Base-by-base conservation (phyloP, 1,140 invertebrate species). In the Cyphomyrmex costatus region DNA sequence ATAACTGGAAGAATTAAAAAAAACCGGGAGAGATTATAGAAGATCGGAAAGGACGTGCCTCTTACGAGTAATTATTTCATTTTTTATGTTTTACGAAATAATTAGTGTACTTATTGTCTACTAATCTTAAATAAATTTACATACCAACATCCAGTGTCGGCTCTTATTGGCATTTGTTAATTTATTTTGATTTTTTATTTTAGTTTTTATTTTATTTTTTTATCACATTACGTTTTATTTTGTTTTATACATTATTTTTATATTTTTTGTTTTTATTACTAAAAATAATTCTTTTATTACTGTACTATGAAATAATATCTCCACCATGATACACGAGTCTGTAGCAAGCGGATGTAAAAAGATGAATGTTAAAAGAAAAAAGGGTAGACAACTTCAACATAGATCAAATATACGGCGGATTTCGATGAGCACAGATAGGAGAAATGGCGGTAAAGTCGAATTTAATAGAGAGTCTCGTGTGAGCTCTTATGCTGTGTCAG, bases 401-500 rank as follows among this genome's bases (percentile, higher is more conserved):
- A 16, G 27, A n/a, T 78, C 10, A 5, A 27, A 77, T 63, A 46
- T 66, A 53, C 3, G 36, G 8, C n/a, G 49, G n/a, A 68, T 73
- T 27, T 58, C 53, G 53, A 33, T 49, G 42, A 49, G n/a, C 30
- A 27, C 21, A 3, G 78, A 84, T 77, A 76, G 53, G 36, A 89
- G 53, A 83, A 74, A 21, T 51, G 84, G 58, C 77, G n/a, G 51
- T 91, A 92, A 89, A 92, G 89, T 80, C 79, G 86, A 88, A 92
- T 92, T 92, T 92, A 93, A 92, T 90, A 86, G 90, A 91, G 88
- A 91, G 74, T 91, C 71, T 86, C 74, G 77, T 66, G 70, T 46
- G 66, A 86, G 86, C 60, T n/a, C n/a, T 73, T 68, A 58, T 53
- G 56, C 82, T 53, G 68, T 77, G 85, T 74, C 71, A 66, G 14